phyloP scores from a whole-genome alignment of 1,140 invertebrate genomes.

The Tribolium madens region DNA sequence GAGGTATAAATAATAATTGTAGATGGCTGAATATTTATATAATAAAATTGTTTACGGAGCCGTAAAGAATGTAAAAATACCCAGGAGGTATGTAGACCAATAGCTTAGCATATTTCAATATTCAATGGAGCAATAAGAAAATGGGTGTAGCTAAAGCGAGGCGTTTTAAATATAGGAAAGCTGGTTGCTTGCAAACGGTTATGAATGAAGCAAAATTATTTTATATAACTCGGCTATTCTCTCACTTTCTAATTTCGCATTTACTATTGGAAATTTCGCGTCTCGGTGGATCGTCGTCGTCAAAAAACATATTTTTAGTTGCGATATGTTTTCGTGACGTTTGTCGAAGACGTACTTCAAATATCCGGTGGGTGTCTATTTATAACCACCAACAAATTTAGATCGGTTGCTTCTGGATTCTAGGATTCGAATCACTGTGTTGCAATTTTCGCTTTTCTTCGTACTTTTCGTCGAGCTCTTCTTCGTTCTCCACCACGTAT shows the following conservation, averaged over 20 bases:
- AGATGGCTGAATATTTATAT: conserved; percentile 31
- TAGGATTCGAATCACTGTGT: conserved; percentile 12
- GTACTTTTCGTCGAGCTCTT: not conserved
- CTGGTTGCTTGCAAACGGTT: conserved; percentile 30
- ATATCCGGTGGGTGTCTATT: conserved; percentile 60
- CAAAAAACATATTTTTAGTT: conserved; percentile 53
- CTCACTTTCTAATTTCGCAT: conserved; percentile 37
- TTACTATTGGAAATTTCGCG: conserved; percentile 24
- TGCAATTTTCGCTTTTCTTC: conserved; percentile 32
- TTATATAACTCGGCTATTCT: conserved; percentile 33
- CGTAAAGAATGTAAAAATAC: conserved; percentile 35
- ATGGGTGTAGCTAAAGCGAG: conserved; percentile 36
- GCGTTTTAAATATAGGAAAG: conserved; percentile 37
- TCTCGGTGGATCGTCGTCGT: too few relatives aligned
- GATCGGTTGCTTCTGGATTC: conserved; percentile 49
- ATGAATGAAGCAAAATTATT: conserved; percentile 36
- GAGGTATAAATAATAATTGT: conserved; percentile 14
- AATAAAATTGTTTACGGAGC: conserved; percentile 35
- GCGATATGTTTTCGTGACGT: conserved; percentile 52
- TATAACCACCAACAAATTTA: conserved; percentile 59
- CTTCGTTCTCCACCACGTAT: conserved; percentile 25
- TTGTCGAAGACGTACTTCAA: conserved; percentile 54
- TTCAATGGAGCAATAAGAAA: conserved; percentile 37
- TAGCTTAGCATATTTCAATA: conserved; percentile 38
- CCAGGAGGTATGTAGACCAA: conserved; percentile 36